Conservation (phyloP, 2,797 vertebrate genomes). For the Phoebastria nigripes region DNA sequence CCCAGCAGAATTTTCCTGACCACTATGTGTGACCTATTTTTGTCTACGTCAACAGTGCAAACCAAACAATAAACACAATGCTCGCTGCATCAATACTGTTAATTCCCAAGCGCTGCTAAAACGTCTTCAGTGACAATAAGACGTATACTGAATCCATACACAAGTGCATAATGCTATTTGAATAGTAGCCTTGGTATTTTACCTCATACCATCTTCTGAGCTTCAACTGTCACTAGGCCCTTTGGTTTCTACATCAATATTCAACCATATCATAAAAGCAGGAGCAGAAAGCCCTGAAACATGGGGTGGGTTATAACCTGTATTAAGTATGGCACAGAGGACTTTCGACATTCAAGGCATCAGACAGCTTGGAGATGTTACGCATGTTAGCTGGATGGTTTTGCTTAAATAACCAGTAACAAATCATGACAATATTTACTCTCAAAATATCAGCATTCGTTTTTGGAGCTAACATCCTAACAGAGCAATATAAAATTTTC, state of each 20-base stretch:
- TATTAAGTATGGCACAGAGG: too few relatives aligned
- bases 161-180: background rate
- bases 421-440: background rate
- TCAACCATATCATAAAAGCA: background rate
- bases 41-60: background rate
- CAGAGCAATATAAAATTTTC: background rate
- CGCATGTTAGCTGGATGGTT: background rate
- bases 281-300: background rate
- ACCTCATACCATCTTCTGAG: background rate
- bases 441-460: background rate
- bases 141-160: background rate
- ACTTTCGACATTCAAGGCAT: background rate
- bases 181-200: background rate
- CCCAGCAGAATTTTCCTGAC: background rate
- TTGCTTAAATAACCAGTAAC: background rate
- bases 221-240: background rate
- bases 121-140: background rate
- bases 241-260: background rate
- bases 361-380: background rate
- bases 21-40: background rate
- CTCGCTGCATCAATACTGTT: background rate
- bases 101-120: background rate
- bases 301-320: background rate
- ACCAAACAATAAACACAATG: background rate
- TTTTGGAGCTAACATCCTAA: background rate